phyloP scores from a whole-genome alignment of 2,888 invertebrate species.

The Pogonocherus hispidulus region DNA sequence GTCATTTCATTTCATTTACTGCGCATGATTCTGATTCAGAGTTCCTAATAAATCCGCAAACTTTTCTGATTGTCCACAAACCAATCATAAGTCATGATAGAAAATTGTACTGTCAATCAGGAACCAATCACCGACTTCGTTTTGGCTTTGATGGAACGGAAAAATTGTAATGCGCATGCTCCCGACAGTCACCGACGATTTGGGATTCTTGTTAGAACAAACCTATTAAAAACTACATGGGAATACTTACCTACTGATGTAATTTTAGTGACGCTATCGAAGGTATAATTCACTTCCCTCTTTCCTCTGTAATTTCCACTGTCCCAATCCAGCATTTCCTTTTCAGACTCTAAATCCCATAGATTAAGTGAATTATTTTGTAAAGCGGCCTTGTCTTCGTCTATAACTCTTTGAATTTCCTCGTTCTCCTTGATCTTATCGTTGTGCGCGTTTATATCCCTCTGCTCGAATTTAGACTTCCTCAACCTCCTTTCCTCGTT shows the following conservation, averaged over 20 bases:
- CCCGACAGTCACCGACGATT: no score
- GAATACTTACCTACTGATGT: slow-evolving; percentile 64
- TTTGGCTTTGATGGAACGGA: no score
- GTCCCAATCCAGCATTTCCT: slow-evolving; percentile 69
- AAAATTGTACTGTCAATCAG: no score
- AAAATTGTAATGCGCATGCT: no score
- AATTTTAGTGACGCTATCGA: slow-evolving; percentile 58
- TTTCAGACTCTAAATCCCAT: slow-evolving; percentile 74
- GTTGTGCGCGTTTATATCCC: slow-evolving; percentile 63
- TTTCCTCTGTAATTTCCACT: slow-evolving; percentile 63
- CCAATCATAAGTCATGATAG: no score
- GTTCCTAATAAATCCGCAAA: no score
- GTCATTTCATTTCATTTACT: no score
- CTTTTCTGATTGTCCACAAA: no score
- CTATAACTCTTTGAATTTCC: slow-evolving; percentile 61
- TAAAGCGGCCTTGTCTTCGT: slow-evolving; percentile 56
- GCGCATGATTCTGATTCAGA: no score
- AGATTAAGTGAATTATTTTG: slow-evolving; percentile 64
- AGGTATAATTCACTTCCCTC: slow-evolving; percentile 53
- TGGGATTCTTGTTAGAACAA: no score
- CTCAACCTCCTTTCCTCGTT: slow-evolving; percentile 63
- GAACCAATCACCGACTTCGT: no score
- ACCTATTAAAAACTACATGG: no score
- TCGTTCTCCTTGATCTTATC: slow-evolving; percentile 63
- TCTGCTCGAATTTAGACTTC: slow-evolving; percentile 65